A percentile compares a stretch with the other conserved stretches of the same genome.
These are phyloP conservation scores for Esox lucius DNA, from an alignment of 2,797 vertebrate genomes.

Conservation along the genomic window DNA sequence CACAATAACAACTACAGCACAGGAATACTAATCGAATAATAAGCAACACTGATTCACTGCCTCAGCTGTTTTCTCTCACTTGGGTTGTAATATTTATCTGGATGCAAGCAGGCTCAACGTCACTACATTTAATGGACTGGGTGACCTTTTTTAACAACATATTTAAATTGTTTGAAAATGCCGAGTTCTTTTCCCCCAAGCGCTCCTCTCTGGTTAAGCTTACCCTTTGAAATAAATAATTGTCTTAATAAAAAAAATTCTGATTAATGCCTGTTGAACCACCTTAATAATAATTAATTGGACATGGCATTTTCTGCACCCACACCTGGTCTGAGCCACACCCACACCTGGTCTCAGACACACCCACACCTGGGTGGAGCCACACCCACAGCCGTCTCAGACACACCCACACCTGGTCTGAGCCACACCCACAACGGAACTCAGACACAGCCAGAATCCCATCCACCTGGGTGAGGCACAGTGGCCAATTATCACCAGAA, in stretches of 20 bases:
- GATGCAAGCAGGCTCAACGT: not conserved
- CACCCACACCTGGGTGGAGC: too few relatives aligned
- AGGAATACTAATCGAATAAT: not conserved
- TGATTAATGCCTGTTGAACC: not conserved
- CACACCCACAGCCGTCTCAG: too few relatives aligned
- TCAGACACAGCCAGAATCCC: too few relatives aligned
- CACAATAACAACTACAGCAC: slow-evolving; percentile 31
- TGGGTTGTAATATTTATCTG: not conserved
- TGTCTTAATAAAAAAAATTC: slow-evolving; percentile 52
- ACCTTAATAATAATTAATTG: not conserved
- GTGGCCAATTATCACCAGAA: too few relatives aligned
- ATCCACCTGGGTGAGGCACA: too few relatives aligned
- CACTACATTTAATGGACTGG: not conserved
- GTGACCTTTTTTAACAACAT: slow-evolving; percentile 15
- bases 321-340: too few relatives aligned
- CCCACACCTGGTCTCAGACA: too few relatives aligned
- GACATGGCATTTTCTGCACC: too few relatives aligned
- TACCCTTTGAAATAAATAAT: slow-evolving; percentile 55
- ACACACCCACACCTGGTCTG: too few relatives aligned
- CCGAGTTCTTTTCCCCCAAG: slow-evolving; percentile 50
- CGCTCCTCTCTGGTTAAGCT: slow-evolving; percentile 34
- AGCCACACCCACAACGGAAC: too few relatives aligned
- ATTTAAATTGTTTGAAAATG: slow-evolving; percentile 24
- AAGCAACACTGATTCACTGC: not conserved
- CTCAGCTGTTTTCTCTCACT: not conserved